Evolutionary conservation across 30 jellyfish, hydroid and myxozoan genomes (phyloP).

Genomic region (Haliclystus octoradiatus): DNA sequence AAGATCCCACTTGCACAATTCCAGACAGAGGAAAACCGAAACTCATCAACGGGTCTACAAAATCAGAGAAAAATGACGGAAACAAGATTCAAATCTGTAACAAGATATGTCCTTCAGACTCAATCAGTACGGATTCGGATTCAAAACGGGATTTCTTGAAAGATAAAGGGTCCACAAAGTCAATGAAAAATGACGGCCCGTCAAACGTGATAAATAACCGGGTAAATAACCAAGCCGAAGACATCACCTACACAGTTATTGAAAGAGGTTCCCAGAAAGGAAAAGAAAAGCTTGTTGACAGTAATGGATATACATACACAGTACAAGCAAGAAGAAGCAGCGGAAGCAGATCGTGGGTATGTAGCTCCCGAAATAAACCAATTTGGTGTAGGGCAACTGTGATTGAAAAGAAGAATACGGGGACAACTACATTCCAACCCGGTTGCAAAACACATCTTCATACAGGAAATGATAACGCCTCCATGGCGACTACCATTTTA

Average conservation of each 20-base stretch:
- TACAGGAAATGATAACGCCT: neutral
- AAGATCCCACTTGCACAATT: no score
- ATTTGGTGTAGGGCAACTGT: neutral
- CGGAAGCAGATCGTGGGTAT: neutral
- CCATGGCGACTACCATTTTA: neutral
- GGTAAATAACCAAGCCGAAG: neutral
- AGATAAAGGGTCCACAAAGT: no score
- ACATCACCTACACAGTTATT: neutral
- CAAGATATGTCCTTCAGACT: no score
- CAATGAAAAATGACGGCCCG: no score
- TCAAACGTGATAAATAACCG: no score
- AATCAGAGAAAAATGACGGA: no score
- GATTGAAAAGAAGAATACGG: neutral
- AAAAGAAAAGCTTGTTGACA: neutral
- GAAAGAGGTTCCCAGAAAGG: neutral
- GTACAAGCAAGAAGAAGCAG: neutral
- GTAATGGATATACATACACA: neutral
- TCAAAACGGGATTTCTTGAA: no score
- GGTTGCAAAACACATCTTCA: neutral
- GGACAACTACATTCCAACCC: no score
- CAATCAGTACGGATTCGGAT: no score
- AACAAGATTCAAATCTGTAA: no score
- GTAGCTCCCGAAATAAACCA: neutral
- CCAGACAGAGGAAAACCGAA: no score
- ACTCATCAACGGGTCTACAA: no score